A percentile compares a stretch with the other conserved stretches of the same genome.
These are phyloP conservation scores for Monoplex corrugatus DNA, from an alignment of 2,888 invertebrate species.

Conservation along the genomic window DNA sequence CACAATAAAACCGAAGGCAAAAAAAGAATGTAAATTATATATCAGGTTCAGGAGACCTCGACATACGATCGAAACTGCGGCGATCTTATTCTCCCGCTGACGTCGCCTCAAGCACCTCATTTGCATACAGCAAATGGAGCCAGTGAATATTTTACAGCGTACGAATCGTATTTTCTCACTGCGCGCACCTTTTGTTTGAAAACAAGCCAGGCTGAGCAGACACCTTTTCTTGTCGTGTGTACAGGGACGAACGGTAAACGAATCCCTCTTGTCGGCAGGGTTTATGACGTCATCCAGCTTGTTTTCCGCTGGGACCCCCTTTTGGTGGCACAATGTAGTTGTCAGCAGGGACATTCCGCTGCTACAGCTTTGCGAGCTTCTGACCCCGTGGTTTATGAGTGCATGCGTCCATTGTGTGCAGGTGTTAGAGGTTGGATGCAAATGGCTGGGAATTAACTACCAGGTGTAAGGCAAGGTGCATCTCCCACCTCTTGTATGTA, in stretches of 20 bases:
- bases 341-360: constrained; percentile 25
- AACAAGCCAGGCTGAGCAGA: background rate
- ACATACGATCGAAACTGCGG: constrained; percentile 33
- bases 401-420: background rate
- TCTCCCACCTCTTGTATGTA: too few relatives aligned
- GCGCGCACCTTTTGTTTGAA: constrained; percentile 34
- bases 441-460: too few relatives aligned
- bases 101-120: constrained; percentile 8
- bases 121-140: constrained; percentile 44
- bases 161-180: constrained; percentile 39
- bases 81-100: constrained; percentile 43
- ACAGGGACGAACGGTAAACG: constrained; percentile 26
- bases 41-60: constrained; percentile 45
- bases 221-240: constrained; percentile 26
- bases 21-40: constrained; percentile 43
- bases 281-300: constrained; percentile 26
- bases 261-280: background rate
- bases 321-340: background rate
- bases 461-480: too few relatives aligned
- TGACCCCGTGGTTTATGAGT: background rate
- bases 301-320: background rate
- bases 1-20: constrained; percentile 4
- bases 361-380: background rate
- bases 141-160: constrained; percentile 38
- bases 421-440: background rate